Evolutionary conservation across 2,888 invertebrate genomes (phyloP).

Genomic region (Malthinus flaveolus): DNA sequence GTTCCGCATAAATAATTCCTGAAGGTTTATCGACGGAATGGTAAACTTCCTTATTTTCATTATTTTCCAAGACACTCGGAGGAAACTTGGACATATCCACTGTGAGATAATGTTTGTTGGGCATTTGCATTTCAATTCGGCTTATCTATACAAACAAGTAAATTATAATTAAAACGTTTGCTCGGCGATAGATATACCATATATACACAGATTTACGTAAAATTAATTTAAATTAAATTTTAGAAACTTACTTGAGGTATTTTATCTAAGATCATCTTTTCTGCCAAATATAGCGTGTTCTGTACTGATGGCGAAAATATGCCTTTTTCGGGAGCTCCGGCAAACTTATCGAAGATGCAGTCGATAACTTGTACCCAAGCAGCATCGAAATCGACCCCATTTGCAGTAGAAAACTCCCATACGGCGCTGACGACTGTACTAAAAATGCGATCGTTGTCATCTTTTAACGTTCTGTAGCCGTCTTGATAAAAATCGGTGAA

Average conservation of each 20-base stretch:
- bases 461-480: constrained; percentile 75
- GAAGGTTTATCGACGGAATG: constrained; percentile 79
- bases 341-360: constrained; percentile 73
- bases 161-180: constrained; percentile 20
- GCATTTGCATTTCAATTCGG: constrained; percentile 76
- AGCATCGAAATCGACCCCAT: constrained; percentile 68
- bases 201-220: not conserved
- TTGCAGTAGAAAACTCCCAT: constrained; percentile 72
- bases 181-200: not conserved
- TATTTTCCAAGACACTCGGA: constrained; percentile 63
- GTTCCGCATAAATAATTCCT: constrained; percentile 74
- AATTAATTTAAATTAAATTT: not conserved
- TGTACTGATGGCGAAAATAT: constrained; percentile 79
- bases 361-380: constrained; percentile 73
- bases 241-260: constrained; percentile 65
- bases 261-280: constrained; percentile 69
- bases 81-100: constrained; percentile 77
- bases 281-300: constrained; percentile 73
- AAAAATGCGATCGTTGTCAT: constrained; percentile 75
- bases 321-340: constrained; percentile 73
- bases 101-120: constrained; percentile 79
- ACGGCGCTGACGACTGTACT: constrained; percentile 76
- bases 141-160: constrained; percentile 58
- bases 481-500: constrained; percentile 80
- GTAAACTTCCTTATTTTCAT: constrained; percentile 71